These are phyloP conservation scores for Lasioglossum albipes DNA, from an alignment of 1,140 invertebrate genomes.

Conservation along the genomic window DNA sequence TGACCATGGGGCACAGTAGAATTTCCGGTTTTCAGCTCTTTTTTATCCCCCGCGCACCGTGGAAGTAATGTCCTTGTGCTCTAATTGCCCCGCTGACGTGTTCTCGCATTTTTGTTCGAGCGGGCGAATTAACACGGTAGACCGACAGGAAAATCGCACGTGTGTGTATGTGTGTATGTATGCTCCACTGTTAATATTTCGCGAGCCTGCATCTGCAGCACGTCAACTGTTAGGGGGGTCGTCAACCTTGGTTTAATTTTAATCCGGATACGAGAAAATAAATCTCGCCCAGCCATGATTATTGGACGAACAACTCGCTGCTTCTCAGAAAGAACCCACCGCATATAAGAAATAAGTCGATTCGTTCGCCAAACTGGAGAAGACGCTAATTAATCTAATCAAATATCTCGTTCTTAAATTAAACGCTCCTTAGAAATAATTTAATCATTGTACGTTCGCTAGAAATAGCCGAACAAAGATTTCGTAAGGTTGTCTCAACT, in stretches of 20 bases:
- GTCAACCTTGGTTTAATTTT: neutral
- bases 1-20: conserved; percentile 34
- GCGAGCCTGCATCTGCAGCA: neutral
- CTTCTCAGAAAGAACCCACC: too few relatives aligned
- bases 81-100: conserved; percentile 58
- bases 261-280: too few relatives aligned
- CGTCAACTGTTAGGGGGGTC: neutral
- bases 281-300: too few relatives aligned
- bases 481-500: too few relatives aligned
- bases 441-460: too few relatives aligned
- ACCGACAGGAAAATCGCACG: conserved; percentile 48
- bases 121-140: conserved; percentile 46
- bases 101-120: conserved; percentile 44
- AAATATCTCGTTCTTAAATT: too few relatives aligned
- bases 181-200: conserved; percentile 33
- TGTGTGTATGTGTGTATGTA: neutral
- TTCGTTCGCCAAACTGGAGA: too few relatives aligned
- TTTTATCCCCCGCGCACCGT: neutral
- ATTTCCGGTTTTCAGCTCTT: conserved; percentile 30
- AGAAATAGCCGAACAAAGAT: too few relatives aligned
- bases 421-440: too few relatives aligned
- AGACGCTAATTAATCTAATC: too few relatives aligned
- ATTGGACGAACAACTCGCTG: too few relatives aligned
- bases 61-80: conserved; percentile 45
- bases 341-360: too few relatives aligned